Evolutionary conservation across 1,140 invertebrate genomes (phyloP).

Genomic region (Euborellia annulipes): DNA sequence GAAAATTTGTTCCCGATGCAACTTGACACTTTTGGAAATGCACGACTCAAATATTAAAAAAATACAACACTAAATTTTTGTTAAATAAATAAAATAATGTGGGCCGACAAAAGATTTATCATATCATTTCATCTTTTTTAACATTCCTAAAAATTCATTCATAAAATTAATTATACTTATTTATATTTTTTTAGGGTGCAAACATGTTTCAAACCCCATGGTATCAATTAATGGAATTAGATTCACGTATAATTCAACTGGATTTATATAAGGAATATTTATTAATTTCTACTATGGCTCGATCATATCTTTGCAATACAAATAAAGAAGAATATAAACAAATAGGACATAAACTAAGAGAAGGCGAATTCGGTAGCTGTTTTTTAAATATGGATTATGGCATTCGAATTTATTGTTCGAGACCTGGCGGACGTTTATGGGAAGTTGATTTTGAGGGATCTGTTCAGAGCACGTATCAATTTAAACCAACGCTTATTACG

Average conservation of each 20-base stretch:
- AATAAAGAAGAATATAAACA: constrained; percentile 58
- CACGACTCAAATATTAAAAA: no score
- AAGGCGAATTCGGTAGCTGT: constrained; percentile 64
- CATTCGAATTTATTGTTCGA: constrained; percentile 47
- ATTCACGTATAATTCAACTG: constrained; percentile 57
- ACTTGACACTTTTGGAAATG: no score
- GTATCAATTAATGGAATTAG: constrained; percentile 46
- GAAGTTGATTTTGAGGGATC: constrained; percentile 53
- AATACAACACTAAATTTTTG: no score
- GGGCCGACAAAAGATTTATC: no score
- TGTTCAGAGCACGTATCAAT: constrained; percentile 62
- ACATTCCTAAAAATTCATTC: no score
- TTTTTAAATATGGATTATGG: constrained; percentile 28
- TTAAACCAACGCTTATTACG: constrained; percentile 46
- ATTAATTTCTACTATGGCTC: constrained; percentile 52
- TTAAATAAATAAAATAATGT: no score
- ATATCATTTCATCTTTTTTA: no score
- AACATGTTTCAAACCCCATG: constrained; percentile 39
- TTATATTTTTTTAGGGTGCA: constrained; percentile 29
- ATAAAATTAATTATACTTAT: no score
- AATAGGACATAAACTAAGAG: constrained; percentile 59
- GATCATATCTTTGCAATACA: constrained; percentile 63
- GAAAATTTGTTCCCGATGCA: no score
- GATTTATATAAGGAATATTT: constrained; percentile 43
- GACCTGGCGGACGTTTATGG: constrained; percentile 61